A percentile compares a stretch with the other conserved stretches of the same genome.
Evolutionary conservation across 1,140 invertebrate species (phyloP).

Genomic region (Formica selysi): DNA sequence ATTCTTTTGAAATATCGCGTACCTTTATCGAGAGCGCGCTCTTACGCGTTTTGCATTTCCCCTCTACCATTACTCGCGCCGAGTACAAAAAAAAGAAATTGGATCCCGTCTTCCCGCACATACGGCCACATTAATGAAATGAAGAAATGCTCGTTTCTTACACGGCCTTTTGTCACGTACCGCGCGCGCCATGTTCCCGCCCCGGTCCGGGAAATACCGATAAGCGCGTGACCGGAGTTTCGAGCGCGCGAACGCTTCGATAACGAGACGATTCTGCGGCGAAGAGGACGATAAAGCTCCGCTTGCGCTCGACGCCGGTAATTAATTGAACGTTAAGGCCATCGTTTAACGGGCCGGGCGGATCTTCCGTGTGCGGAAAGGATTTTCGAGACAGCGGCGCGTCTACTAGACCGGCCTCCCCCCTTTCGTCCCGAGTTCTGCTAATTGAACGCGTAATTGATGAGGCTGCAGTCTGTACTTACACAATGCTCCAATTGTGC

Average conservation of each 20-base stretch:
- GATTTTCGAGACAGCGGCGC: slow-evolving; percentile 66
- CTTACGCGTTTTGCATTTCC: slow-evolving; percentile 1
- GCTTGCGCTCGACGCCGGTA: slow-evolving; percentile 37
- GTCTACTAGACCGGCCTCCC: slow-evolving; percentile 22
- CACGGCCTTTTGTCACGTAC: slow-evolving; percentile 44
- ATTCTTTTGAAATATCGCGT: neutral
- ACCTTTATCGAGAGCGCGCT: neutral
- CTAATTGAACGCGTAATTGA: slow-evolving; percentile 82
- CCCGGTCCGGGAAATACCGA: slow-evolving; percentile 36
- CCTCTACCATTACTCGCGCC: neutral
- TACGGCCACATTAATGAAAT: slow-evolving; percentile 28
- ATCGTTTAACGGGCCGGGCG: slow-evolving; percentile 36
- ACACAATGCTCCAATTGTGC: slow-evolving; percentile 83
- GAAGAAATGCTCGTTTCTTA: slow-evolving; percentile 47
- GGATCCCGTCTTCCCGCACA: slow-evolving; percentile 3
- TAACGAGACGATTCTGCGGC: slow-evolving; percentile 58
- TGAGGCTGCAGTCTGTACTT: slow-evolving; percentile 82
- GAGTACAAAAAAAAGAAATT: slow-evolving; percentile 1
- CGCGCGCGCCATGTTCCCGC: slow-evolving; percentile 30
- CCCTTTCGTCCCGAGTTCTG: slow-evolving; percentile 66
- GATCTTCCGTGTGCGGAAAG: slow-evolving; percentile 38
- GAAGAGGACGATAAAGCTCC: slow-evolving; percentile 57
- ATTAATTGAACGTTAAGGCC: slow-evolving; percentile 57
- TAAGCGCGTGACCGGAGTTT: slow-evolving; percentile 55
- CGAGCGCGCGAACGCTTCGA: slow-evolving; percentile 44